Conservation (phyloP, 2,113 vertebrate species). For the Marcusenius ussheri region DNA sequence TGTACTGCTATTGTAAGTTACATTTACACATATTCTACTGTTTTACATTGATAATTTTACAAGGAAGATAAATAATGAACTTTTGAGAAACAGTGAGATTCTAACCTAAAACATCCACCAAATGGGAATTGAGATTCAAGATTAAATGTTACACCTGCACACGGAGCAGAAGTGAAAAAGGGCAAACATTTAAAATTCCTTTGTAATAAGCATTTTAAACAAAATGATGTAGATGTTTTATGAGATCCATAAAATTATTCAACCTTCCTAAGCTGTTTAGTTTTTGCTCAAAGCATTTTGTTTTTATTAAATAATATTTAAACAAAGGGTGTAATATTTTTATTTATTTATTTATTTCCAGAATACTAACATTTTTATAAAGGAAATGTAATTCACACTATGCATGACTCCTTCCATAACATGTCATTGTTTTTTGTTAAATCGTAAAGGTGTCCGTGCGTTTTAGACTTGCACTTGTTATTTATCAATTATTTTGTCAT, state of each 20-base stretch:
- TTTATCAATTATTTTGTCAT: not conserved
- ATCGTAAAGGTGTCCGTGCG: not conserved
- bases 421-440: not conserved
- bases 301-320: not conserved
- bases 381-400: not conserved
- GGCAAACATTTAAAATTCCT: no score
- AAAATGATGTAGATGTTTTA: not conserved
- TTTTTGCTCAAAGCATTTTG: not conserved
- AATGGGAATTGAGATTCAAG: no score
- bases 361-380: not conserved
- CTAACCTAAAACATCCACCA: no score
- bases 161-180: no score
- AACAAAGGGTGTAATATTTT: not conserved
- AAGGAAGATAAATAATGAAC: no score
- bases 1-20: not conserved
- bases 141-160: no score
- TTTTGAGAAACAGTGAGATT: no score
- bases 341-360: not conserved
- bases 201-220: not conserved
- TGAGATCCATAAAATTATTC: not conserved
- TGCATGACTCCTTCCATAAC: not conserved
- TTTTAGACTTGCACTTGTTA: not conserved
- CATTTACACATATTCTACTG: no score
- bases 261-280: not conserved
- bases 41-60: no score